A percentile compares a stretch with the other conserved stretches of the same genome.
Conservation (phyloP, 1,140 invertebrate genomes). For the Drosophila ogumai region DNA sequence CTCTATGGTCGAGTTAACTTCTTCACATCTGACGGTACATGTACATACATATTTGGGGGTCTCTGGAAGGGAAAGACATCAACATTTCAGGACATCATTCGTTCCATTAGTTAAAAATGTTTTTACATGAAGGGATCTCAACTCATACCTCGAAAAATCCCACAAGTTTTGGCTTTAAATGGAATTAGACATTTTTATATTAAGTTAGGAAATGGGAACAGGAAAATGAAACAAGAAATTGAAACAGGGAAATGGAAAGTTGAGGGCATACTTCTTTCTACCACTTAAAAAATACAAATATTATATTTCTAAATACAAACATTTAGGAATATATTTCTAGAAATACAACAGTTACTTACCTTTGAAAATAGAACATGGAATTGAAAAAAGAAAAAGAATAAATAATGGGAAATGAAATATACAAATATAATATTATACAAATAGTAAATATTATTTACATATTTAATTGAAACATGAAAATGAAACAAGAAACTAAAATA, state of each 20-base stretch:
- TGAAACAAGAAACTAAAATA: not conserved
- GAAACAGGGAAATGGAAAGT: too few relatives aligned
- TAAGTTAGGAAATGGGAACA: not conserved
- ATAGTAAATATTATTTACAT: not conserved
- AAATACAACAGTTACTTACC: not conserved
- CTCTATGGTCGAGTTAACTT: constrained; percentile 30
- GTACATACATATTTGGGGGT: not conserved
- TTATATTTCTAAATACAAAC: too few relatives aligned
- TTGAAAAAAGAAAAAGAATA: too few relatives aligned
- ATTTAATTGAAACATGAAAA: not conserved
- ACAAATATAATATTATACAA: too few relatives aligned
- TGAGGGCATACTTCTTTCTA: too few relatives aligned
- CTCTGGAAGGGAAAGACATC: not conserved
- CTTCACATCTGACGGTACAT: constrained; percentile 15
- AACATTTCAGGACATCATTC: constrained; percentile 9
- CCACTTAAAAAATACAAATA: too few relatives aligned
- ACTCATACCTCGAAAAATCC: not conserved
- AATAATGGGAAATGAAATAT: too few relatives aligned
- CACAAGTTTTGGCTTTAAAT: not conserved
- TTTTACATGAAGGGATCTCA: not conserved
- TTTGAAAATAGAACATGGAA: too few relatives aligned
- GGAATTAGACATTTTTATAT: not conserved
- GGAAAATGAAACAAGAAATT: not conserved
- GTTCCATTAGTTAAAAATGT: constrained; percentile 2
- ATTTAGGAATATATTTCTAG: not conserved